Evolutionary conservation across 2,888 invertebrate species (phyloP).

Genomic region (Drosophila percnosoma): DNA sequence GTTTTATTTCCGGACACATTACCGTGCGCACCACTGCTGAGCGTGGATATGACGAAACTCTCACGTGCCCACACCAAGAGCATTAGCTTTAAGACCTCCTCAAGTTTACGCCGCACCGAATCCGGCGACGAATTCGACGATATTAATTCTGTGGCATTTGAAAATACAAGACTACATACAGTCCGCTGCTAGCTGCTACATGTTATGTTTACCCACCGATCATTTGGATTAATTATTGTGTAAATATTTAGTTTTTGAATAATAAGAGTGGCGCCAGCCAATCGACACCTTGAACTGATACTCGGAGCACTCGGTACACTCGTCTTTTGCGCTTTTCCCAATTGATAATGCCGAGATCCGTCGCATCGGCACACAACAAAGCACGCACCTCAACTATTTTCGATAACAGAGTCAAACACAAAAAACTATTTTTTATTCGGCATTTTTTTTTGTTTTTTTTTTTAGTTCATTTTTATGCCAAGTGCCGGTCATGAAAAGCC

Average conservation of each 20-base stretch:
- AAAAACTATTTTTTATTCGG: constrained; percentile 35
- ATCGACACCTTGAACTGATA: constrained; percentile 15
- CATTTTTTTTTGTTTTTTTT: constrained; percentile 19
- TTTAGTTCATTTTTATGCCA: constrained; percentile 55
- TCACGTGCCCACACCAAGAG: constrained; percentile 93
- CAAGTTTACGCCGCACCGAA: constrained; percentile 88
- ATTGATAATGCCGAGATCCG: constrained; percentile 49
- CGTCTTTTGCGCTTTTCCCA: constrained; percentile 46
- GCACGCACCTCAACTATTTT: constrained; percentile 72
- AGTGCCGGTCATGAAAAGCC: constrained; percentile 77
- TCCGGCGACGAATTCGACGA: constrained; percentile 82
- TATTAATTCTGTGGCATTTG: constrained; percentile 74
- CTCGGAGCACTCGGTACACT: constrained; percentile 1
- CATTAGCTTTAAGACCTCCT: constrained; percentile 93
- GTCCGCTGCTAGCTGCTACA: constrained; percentile 1
- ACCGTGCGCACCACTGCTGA: constrained; percentile 88
- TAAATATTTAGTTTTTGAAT: constrained; percentile 50
- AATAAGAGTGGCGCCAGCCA: constrained; percentile 14
- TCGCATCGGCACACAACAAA: constrained; percentile 66
- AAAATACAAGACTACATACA: constrained; percentile 11
- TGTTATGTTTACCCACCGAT: constrained; percentile 73
- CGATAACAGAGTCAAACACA: constrained; percentile 55
- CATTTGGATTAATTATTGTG: constrained; percentile 57
- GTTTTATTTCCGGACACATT: constrained; percentile 79
- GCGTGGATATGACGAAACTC: constrained; percentile 88